Base-by-base conservation (phyloP, 2,113 vertebrate genomes). In the Gambusia affinis region DNA sequence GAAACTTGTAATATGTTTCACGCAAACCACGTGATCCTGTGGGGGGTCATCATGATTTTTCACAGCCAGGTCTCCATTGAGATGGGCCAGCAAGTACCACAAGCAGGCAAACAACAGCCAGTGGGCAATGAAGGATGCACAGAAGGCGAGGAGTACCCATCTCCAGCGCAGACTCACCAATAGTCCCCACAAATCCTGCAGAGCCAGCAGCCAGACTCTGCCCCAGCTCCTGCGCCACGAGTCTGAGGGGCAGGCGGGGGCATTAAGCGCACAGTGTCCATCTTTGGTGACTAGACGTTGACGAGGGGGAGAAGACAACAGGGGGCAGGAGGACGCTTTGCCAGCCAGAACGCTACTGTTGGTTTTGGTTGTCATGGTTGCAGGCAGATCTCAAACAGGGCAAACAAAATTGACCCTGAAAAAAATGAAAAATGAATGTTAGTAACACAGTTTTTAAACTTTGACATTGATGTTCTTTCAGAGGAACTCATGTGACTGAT, bases 31-130 rank as follows among this genome's bases (percentile, higher is more conserved):
- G 70, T 99, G 97, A 73, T 97, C 97, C 73, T 95, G 94, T 37
- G 97, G 98, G 22, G 97, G 97, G 47, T 94, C 90, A 47, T 98
- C 95, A 0, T 98, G 97, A 76, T 99, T 94, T 83, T 74, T 78
- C 7, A 98, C 93, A n/a, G 93, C 94, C 90, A 99, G 94, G 90
- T 99, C 98, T 76, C 98, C 98, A 1, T 99, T 98, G 91, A 97
- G 94, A 82, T 97, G 96, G 19, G 97, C 97, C 72, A 99, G 93
- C 76, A 98, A 85, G 75, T 99, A 99, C 98, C 98, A 99, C 81
- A 99, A 94, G 79, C 96, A 95, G 74, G 98, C 97, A 84, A 99
- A 99, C 79, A 99, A 91, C 85, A 99, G 94, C 98, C 98, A 99
- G 91, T 99, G 97, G 69, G 95, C 89, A 72, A 99, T 91, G 86